Base-by-base conservation (phyloP, 1,140 invertebrate species). In the Armadillidium nasatum region DNA sequence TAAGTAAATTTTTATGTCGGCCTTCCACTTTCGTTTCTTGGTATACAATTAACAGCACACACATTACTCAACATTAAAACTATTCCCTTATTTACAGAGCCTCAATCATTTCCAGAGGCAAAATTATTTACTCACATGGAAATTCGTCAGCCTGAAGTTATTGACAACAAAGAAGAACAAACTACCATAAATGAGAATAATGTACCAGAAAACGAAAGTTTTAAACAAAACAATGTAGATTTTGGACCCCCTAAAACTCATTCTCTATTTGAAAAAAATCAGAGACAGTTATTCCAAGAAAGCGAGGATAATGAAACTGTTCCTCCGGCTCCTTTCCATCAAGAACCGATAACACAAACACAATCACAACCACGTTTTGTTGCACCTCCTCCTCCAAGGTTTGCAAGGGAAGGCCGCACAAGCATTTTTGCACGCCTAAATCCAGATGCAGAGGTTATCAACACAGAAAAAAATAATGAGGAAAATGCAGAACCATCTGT, bases 171-270 rank as follows among this genome's bases (percentile, higher is more conserved):
- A 60, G 50, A 19, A 60, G 33, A 33, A 33, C 33, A 33, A 33
- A 33, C 33, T 33, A 3, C 33, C 33, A 33, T 6, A 33, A 33
- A 3, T 33, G 33, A 33, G 33, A 33, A 33, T 33, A 33, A 33
- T 33, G 33, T 33, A 33, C 1, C 1, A 33, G 33, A 60, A 60
- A 60, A 60, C 7, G 3, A 60, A 60, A 60, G 50, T 60, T 60
- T 60, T 60, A 60, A 19, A 60, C 50, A 60, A 60, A 60, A 60
- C 19, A 60, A 60, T 50, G 15, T 10, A 50, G 46, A 50, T 10
- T 50, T 50, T 50, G 46, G 46, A 50, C 46, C 46, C 46, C 46
- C 46, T 50, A 50, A 50, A 50, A 50, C 15, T 50, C 46, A 50
- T 50, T 10, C 46, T 50, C 9, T 50, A 9, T 10, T 50, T 50